Evolutionary conservation across 2,113 vertebrate species (phyloP), one percentile per base, ranked within the genome.

Genomic region (Mobula birostris): DNA sequence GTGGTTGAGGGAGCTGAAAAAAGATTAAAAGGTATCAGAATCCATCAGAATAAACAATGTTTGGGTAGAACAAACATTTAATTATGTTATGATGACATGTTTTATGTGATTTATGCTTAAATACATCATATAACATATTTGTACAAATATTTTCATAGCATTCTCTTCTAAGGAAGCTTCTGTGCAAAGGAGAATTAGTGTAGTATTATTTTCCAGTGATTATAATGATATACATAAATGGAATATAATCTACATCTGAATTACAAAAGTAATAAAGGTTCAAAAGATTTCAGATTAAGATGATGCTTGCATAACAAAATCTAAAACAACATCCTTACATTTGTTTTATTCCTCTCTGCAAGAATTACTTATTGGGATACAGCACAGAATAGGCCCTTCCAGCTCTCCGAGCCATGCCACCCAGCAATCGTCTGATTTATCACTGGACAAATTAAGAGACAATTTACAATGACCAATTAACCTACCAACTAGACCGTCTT

Each of bases 1-100:
- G 91, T 48, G 24, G 91, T 66, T 74, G 91, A 14, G 9, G 88
- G 70, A 56, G 91, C 91, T 93, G 91, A 24, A 93, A 93, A 74
- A 93, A 48, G 27, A 58, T 92, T 40, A 40, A 21, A 66, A 91
- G 48, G 48, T 8, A 66, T 66, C 21, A 74, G 19, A 72, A 72
- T 11, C 27, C 7, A 93, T 40, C 19, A 70, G 36, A 74, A 92
- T 92, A 36, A 72, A 9, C 15, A 72, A 32, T 74, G 87, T 14
- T 15, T 90, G n/a, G 11, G 17, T 6, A n/a, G 63, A 14, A 19
- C 19, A 29, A 63, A 88, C 61, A 15, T 88, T 66, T 66, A 6
- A 7, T 14, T 66, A n/a, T 17, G 29, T n/a, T 66, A 15, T 66
- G 61, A 9, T n/a, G 61, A 63, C 29, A 74, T 19, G 21, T 21